These are phyloP conservation scores for Papilio glaucus DNA, from an alignment of 1,140 invertebrate species.

Conservation along the genomic window DNA sequence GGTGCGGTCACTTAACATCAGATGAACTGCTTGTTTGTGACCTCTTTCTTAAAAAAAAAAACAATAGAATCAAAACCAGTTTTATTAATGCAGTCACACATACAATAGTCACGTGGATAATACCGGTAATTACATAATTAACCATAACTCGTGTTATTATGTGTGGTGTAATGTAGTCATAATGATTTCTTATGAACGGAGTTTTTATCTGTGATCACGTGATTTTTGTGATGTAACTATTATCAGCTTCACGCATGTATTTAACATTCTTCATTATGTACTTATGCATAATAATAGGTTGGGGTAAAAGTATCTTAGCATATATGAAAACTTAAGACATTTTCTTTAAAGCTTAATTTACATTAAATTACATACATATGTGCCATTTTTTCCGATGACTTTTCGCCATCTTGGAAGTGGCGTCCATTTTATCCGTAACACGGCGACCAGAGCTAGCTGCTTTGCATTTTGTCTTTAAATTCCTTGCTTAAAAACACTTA, in stretches of 20 bases:
- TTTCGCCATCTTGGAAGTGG: too few species aligned
- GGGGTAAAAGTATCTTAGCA: too few species aligned
- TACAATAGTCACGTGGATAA: constrained; percentile 14
- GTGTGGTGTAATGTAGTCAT: not conserved
- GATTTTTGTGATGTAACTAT: not conserved
- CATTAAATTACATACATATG: too few species aligned
- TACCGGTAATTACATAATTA: not conserved
- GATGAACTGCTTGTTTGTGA: not conserved
- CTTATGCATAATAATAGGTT: not conserved
- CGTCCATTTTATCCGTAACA: too few species aligned
- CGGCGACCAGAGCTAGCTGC: too few species aligned
- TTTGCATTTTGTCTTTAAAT: too few species aligned
- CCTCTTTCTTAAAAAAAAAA: not conserved
- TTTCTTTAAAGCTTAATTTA: too few species aligned
- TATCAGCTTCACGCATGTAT: not conserved
- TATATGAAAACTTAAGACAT: too few species aligned
- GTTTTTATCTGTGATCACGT: constrained; percentile 8
- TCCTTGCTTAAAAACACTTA: too few species aligned
- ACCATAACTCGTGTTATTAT: not conserved
- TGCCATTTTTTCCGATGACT: too few species aligned
- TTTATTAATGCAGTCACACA: not conserved
- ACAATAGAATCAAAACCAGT: not conserved
- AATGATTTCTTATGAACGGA: not conserved
- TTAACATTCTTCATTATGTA: not conserved
- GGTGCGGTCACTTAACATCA: not conserved